Evolutionary conservation across 2,888 invertebrate species (phyloP).

Genomic region (Tribolium freemani): DNA sequence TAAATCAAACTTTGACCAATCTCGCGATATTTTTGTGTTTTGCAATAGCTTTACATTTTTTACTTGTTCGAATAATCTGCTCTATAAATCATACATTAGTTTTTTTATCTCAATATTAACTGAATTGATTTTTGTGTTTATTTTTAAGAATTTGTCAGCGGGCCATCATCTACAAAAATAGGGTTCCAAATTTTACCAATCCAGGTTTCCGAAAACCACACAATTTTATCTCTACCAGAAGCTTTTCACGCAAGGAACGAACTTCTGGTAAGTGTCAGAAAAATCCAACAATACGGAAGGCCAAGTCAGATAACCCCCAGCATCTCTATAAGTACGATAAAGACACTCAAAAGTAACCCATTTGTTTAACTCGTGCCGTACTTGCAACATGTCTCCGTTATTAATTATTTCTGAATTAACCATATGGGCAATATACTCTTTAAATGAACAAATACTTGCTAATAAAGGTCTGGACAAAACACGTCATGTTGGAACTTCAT

Average conservation of each 20-base stretch:
- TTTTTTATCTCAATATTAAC: background rate
- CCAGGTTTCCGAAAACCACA: conserved; percentile 31
- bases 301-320: conserved; percentile 44
- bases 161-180: conserved; percentile 6
- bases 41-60: too few relatives aligned
- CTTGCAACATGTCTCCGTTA: conserved; percentile 15
- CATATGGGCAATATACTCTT: conserved; percentile 16
- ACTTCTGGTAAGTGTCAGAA: conserved; percentile 47
- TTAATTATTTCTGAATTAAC: conserved; percentile 33
- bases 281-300: conserved; percentile 43
- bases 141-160: background rate
- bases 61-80: too few relatives aligned
- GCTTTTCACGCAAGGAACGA: conserved; percentile 44
- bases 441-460: conserved; percentile 38
- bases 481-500: conserved; percentile 24
- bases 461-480: conserved; percentile 43
- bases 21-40: too few relatives aligned
- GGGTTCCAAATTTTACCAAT: conserved; percentile 12
- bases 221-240: conserved; percentile 42
- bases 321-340: conserved; percentile 29
- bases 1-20: too few relatives aligned
- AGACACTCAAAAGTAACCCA: conserved; percentile 11
- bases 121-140: background rate
- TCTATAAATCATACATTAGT: background rate
- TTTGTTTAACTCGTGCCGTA: conserved; percentile 12